Conservation (phyloP, 1,140 invertebrate species). For the Pollicipes pollicipes region DNA sequence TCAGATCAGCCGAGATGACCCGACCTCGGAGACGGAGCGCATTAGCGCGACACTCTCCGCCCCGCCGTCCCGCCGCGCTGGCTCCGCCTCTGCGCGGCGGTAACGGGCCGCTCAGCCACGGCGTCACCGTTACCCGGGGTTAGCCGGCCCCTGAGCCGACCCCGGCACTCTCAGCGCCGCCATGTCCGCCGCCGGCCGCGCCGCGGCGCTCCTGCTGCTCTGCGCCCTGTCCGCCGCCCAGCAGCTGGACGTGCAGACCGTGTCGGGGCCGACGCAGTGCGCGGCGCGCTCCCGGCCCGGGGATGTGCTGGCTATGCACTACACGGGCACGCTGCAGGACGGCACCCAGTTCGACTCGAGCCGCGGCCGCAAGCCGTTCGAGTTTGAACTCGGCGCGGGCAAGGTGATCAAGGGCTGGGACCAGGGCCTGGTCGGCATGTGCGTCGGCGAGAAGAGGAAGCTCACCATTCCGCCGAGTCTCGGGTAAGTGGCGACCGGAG, state of each 20-base stretch:
- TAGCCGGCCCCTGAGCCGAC: background rate
- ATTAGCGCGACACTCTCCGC: no score
- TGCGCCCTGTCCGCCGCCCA: background rate
- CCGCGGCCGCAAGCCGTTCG: slow-evolving; percentile 36
- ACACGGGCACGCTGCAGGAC: slow-evolving; percentile 67
- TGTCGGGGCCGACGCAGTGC: slow-evolving; percentile 60
- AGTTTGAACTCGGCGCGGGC: slow-evolving; percentile 28
- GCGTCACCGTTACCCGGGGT: background rate
- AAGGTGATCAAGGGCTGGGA: slow-evolving; percentile 56
- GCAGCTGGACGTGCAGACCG: slow-evolving; percentile 55
- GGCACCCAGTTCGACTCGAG: slow-evolving; percentile 86
- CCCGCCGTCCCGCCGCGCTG: no score
- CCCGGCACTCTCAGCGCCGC: no score
- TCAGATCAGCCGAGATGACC: no score
- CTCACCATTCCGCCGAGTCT: slow-evolving; percentile 70
- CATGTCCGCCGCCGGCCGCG: no score
- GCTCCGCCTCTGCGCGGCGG: no score
- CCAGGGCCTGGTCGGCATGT: slow-evolving; percentile 78
- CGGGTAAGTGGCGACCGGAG: slow-evolving; percentile 39
- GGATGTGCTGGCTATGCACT: slow-evolving; percentile 84
- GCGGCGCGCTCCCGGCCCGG: slow-evolving; percentile 61
- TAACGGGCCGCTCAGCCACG: no score
- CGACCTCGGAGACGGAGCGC: no score
- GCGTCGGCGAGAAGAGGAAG: slow-evolving; percentile 81
- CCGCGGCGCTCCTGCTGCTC: background rate